Base-by-base conservation (phyloP, 2,888 invertebrate species). In the Ptilodon capucinus region DNA sequence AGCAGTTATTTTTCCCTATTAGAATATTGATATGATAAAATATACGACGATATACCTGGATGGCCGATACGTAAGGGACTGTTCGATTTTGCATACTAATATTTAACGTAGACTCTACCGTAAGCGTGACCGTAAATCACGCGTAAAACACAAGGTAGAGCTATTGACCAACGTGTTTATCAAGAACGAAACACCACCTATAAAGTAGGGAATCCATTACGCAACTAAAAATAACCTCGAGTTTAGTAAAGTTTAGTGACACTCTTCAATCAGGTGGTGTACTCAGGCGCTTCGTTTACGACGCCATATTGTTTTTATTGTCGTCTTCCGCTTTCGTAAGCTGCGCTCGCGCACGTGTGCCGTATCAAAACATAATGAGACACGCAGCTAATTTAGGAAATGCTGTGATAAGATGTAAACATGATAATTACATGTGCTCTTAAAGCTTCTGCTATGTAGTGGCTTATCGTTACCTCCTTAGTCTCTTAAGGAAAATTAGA, bases 251-350 rank as follows among this genome's bases (percentile, higher is more conserved):
- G 65, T 65, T 71, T 68, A 68, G 62, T 65, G 68, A 68, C 64
- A 64, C 66, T 62, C 54, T 69, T 71, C 69, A 71, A 72, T 78
- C 74, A 75, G 71, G 64, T 64, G 59, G 50, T 64, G 60, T 63
- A 62, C 64, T 58, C 62, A 57, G 49, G 60, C 60, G 60, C 68
- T 64, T 71, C 67, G 59, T 74, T 71, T 70, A 76, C 66, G 73
- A 67, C 68, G 71, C 74, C 71, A 74, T 74, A 63, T 71, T 70
- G 69, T 57, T 74, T 79, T 79, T 77, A 79, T 67, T 72, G 71
- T 67, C 68, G 64, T 59, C 76, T 77, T 81, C 84, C 81, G 81
- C 71, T 79, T 74, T 76, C 76, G 72, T 76, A 77, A 81, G 64
- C 25, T 25, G 25, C 16, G 25, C 23, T 6, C 11, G 40, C 14